Conservation (phyloP, 2,888 invertebrate genomes). For the Branchipolynoe longqiensis region DNA sequence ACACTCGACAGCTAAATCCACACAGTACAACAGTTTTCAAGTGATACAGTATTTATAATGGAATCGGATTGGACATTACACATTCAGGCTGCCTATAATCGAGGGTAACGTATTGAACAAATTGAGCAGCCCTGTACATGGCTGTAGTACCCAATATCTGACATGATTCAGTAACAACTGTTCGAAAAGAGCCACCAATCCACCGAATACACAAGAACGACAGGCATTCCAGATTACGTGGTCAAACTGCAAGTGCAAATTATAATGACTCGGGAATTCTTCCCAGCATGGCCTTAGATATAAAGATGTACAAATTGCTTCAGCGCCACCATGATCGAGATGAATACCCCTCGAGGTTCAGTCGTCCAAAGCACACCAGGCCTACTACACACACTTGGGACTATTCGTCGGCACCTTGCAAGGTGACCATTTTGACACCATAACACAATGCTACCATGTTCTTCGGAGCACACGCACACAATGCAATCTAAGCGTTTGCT, state of each 20-base stretch:
- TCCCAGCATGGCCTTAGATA: background rate
- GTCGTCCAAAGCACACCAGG: conserved; percentile 25
- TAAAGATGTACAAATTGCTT: background rate
- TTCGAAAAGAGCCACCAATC: no score
- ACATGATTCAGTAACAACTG: background rate
- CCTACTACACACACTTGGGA: conserved; percentile 43
- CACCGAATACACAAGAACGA: no score
- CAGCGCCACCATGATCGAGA: background rate
- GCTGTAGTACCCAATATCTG: background rate
- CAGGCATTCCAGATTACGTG: no score
- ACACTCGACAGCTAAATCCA: background rate
- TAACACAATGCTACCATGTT: background rate
- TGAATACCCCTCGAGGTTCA: background rate
- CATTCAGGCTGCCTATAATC: conserved; percentile 37
- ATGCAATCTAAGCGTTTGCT: conserved; percentile 32
- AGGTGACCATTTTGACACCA: background rate
- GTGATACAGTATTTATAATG: conserved; percentile 30
- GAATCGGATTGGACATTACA: conserved; percentile 36
- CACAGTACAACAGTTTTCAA: conserved; percentile 33
- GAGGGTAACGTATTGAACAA: conserved; percentile 18
- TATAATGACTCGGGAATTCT: no score
- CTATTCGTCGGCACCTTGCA: background rate
- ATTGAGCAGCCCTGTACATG: background rate
- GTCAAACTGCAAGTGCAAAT: no score
- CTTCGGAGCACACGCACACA: conserved; percentile 24